Evolutionary conservation across 2,113 vertebrate species (phyloP), one percentile per base, ranked within the genome.

Genomic region (Ancistrus triradiatus): DNA sequence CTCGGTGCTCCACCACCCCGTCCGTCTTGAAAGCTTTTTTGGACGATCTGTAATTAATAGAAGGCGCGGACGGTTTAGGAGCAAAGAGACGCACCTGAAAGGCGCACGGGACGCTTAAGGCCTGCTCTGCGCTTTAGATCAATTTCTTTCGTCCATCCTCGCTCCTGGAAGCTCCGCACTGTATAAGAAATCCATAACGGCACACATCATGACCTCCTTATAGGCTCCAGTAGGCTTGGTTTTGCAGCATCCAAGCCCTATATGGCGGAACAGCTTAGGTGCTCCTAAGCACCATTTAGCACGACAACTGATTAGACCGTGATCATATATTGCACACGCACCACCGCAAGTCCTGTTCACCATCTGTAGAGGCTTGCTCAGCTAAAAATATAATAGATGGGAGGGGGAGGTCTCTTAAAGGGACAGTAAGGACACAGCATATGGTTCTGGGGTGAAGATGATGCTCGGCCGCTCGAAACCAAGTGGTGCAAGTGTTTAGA

Each of bases 1-100:
- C 91, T 82, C 93, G 91, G 84, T 93, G 91, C 90, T 95, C 92
- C 91, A 92, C 91, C 83, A 83, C 86, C 85, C 91, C 85, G 87
- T 91, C 91, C 91, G 91, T 92, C 82, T 85, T 91, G 89, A 86
- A 81, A 69, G n/a, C 73, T 70, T 81, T 74, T 69, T 77, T 73
- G 55, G 6, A 22, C 17, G 27, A n/a, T 31, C 27, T 48, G 7
- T 17, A 7, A 47, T 7, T 10, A 25, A 64, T 68, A 66, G 68
- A 60, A 69, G 24, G 43, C 43, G n/a, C 1, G 13, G 6, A 7
- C 13, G 52, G 33, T 21, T 24, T 10, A 9, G 22, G 17, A 33
- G n/a, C n/a, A n/a, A n/a, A n/a, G n/a, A 55, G 21, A 37, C 40
- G 53, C 21, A 42, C 33, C 25, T 37, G 21, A 43, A 14, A 55